Conservation (phyloP, 2,888 invertebrate genomes). For the Parnassius smintheus region DNA sequence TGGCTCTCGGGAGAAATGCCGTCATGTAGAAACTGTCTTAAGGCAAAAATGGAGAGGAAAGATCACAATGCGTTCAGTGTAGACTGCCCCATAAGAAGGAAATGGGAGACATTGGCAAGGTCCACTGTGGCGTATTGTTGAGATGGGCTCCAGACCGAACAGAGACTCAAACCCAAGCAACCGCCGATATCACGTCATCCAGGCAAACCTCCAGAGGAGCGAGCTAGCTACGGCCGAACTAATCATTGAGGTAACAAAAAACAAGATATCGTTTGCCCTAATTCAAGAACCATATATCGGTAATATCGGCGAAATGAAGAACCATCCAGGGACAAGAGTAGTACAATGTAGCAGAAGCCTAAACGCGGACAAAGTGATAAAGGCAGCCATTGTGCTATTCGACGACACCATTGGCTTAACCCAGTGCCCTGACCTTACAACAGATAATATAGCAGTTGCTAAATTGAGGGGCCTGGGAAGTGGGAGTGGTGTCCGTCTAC, state of each 20-base stretch:
- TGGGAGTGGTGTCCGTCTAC: slow-evolving; percentile 6
- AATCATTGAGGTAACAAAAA: neutral
- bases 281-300: neutral
- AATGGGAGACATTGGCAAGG: neutral
- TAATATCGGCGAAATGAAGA: no score
- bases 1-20: neutral
- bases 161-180: no score
- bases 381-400: no score
- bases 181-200: neutral
- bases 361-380: no score
- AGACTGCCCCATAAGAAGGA: no score
- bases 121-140: neutral
- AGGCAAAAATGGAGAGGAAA: neutral
- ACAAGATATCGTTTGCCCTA: neutral
- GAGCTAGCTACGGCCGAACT: neutral
- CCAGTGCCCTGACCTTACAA: no score
- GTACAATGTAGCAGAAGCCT: no score
- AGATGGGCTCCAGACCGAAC: neutral
- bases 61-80: no score
- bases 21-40: neutral
- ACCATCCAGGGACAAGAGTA: no score
- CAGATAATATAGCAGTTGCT: no score
- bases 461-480: no score
- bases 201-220: neutral
- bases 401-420: no score